Base-by-base conservation (phyloP, 2,113 vertebrate species). In the Cyprinodon tularosa region DNA sequence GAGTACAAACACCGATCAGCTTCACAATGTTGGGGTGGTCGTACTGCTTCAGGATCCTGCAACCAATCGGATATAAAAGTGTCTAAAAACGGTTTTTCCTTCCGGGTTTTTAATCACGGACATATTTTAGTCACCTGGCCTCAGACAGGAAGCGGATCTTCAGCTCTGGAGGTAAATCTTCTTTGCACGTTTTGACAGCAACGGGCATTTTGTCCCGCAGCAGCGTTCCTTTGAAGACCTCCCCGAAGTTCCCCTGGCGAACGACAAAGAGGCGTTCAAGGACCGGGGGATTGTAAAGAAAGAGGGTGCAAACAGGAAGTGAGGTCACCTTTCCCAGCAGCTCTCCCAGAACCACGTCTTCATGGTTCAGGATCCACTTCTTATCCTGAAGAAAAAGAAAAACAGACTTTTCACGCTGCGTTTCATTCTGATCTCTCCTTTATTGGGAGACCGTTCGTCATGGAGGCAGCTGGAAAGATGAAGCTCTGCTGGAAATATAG, bases 11-110 rank as follows among this genome's bases (percentile, higher is more conserved):
- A 50, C 98, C 98, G 85, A 99, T 99, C 86, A 99, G 95, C 85
- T 98, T 99, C 86, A 99, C 98, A 78, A 99, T 99, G 93, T 99
- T 99, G 15, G 97, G 96, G 89, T 99, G 98, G 88, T 99, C 97
- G 29, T 99, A 99, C 66, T 99, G 98, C 87, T 99, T 99, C 73
- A 99, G 95, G 93, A 99, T 99, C 94, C 98, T 99, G 88, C 36
- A 94, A 88, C 86, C 88, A 84, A 90, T 76, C 83, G 91, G 2
- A 67, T 15, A 47, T 15, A 38, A 9, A 65, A 42, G 38, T n/a
- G 20, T 15, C 11, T 20, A 3, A 62, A 3, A 3, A n/a, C n/a
- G 36, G 2, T 62, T 14, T 36, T 12, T 36, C 37, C 61, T 62
- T 62, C 60, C 20, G 14, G 3, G 61, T 7, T 38, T 57, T 57